These are phyloP conservation scores for Euplexia lucipara DNA, from an alignment of 2,888 invertebrate genomes.

Conservation along the genomic window DNA sequence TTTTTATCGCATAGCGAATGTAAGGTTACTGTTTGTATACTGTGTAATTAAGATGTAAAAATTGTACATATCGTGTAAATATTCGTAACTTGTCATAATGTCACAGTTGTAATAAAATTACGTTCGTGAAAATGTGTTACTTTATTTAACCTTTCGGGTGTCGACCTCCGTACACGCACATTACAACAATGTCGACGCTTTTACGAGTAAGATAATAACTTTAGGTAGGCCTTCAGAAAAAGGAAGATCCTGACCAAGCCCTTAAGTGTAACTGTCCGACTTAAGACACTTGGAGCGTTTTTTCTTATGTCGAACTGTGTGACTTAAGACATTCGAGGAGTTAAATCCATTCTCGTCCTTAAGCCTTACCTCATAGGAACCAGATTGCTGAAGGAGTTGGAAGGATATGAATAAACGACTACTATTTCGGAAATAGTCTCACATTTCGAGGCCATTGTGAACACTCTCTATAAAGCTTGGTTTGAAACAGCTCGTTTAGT, in stretches of 20 bases:
- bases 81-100: constrained; percentile 84
- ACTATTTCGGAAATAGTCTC: constrained; percentile 37
- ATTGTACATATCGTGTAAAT: constrained; percentile 91
- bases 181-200: no score
- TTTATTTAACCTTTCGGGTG: no score
- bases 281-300: no score
- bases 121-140: constrained; percentile 72
- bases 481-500: constrained; percentile 39
- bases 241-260: no score
- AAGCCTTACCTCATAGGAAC: neutral
- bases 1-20: constrained; percentile 84
- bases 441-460: constrained; percentile 40
- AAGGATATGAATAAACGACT: constrained; percentile 47
- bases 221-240: no score
- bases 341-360: constrained; percentile 15
- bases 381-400: constrained; percentile 10
- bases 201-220: no score
- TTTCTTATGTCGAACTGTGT: no score
- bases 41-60: constrained; percentile 79
- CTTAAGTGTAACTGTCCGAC: no score
- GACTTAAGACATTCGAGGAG: no score
- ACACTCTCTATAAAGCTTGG: constrained; percentile 40
- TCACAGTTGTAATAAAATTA: constrained; percentile 86
- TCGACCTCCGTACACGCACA: no score
- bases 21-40: constrained; percentile 84